phyloP scores from a whole-genome alignment of 2,888 invertebrate genomes.

The Hydriomena furcata region DNA sequence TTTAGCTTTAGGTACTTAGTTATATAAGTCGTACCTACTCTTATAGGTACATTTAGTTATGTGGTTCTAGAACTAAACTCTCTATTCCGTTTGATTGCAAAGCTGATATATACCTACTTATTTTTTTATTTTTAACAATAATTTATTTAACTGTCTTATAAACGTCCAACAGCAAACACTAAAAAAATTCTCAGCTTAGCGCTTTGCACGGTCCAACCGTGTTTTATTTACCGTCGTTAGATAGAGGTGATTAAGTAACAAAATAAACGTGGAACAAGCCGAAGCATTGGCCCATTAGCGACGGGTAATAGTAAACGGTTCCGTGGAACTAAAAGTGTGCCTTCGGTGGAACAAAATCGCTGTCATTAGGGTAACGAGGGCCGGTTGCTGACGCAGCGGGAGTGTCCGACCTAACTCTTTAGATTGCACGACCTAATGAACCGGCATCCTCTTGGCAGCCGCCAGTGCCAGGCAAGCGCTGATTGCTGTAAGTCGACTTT shows the following conservation, averaged over 20 bases:
- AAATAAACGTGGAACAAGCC: conserved; percentile 63
- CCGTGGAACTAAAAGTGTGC: conserved; percentile 72
- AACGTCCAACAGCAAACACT: conserved; percentile 10
- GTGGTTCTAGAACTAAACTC: too few relatives aligned
- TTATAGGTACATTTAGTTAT: too few relatives aligned
- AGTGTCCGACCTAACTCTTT: conserved; percentile 67
- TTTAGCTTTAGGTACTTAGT: too few relatives aligned
- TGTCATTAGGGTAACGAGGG: conserved; percentile 81
- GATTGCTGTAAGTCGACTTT: conserved; percentile 53
- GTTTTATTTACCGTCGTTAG: conserved; percentile 42
- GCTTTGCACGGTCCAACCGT: conserved; percentile 18
- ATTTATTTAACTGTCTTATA: not conserved
- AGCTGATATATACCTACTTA: too few relatives aligned
- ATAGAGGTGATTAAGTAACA: conserved; percentile 57
- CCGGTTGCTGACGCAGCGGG: conserved; percentile 70
- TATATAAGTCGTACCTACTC: too few relatives aligned
- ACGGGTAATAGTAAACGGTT: conserved; percentile 72
- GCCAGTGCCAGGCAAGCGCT: conserved; percentile 43
- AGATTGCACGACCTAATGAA: conserved; percentile 73
- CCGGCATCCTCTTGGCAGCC: conserved; percentile 61
- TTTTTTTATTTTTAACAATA: not conserved
- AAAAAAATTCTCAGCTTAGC: conserved; percentile 14
- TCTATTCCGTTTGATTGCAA: too few relatives aligned
- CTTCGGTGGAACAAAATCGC: conserved; percentile 72
- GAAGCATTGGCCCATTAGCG: conserved; percentile 72